Evolutionary conservation across 2,888 invertebrate species (phyloP).

Genomic region (Troides helena): DNA sequence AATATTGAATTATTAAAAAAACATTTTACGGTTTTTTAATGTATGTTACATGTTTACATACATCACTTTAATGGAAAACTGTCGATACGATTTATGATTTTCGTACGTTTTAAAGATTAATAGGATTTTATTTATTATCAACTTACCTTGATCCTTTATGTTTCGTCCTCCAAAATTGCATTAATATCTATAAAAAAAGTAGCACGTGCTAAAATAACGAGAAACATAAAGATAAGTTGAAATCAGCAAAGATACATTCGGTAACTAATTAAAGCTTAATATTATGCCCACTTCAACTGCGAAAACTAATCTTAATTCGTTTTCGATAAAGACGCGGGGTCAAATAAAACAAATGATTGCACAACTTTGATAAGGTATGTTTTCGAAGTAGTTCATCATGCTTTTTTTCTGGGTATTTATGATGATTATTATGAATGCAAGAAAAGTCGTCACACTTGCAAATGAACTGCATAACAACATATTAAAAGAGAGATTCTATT

Average conservation of each 20-base stretch:
- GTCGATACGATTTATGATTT: too few relatives aligned
- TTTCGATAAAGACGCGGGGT: conserved; percentile 16
- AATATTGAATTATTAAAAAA: too few relatives aligned
- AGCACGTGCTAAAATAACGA: conserved; percentile 5
- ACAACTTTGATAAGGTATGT: conserved; percentile 1
- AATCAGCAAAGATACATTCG: conserved; percentile 9
- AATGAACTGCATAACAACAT: not conserved
- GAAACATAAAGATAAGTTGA: conserved; percentile 19
- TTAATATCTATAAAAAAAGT: conserved; percentile 19
- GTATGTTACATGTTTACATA: not conserved
- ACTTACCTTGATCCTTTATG: not conserved
- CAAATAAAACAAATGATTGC: conserved; percentile 14
- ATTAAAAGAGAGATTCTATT: not conserved
- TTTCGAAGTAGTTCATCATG: not conserved
- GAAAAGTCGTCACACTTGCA: not conserved
- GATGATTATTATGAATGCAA: not conserved
- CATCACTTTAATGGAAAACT: not conserved
- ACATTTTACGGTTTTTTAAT: too few relatives aligned
- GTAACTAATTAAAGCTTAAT: not conserved
- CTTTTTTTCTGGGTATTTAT: not conserved
- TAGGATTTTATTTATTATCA: not conserved
- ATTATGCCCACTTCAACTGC: conserved; percentile 7
- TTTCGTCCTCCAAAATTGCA: conserved; percentile 3
- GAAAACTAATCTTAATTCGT: conserved; percentile 19
- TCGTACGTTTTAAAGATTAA: too few relatives aligned